These are phyloP conservation scores for Tursiops truncatus DNA, from an alignment of 2,113 vertebrate genomes.

Conservation along the genomic window DNA sequence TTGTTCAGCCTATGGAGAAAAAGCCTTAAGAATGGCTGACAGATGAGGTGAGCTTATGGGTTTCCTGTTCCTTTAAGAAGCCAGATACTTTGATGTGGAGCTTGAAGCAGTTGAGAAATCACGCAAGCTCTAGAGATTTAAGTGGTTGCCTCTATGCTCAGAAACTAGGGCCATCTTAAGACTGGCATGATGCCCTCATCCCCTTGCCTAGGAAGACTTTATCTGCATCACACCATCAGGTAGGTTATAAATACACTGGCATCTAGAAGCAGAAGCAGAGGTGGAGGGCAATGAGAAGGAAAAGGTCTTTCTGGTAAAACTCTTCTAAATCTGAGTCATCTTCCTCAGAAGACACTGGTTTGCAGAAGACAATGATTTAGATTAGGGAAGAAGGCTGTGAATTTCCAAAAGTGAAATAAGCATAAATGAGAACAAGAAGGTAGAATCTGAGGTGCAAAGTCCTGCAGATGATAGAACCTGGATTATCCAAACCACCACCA, in stretches of 20 bases:
- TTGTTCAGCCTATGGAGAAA: neutral
- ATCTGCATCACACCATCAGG: neutral
- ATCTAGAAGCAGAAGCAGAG: neutral
- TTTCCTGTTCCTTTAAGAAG: slow-evolving; percentile 5
- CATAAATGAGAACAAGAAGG: slow-evolving; percentile 3
- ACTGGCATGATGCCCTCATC: neutral
- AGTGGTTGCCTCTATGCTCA: neutral
- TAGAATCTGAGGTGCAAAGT: neutral
- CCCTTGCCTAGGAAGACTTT: neutral
- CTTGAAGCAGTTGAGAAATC: slow-evolving; percentile 5
- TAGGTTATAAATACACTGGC: neutral
- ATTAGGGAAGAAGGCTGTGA: neutral
- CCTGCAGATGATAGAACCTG: neutral
- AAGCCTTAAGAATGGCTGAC: neutral
- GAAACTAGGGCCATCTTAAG: neutral
- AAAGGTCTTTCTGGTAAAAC: neutral
- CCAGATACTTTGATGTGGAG: neutral
- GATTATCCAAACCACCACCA: neutral
- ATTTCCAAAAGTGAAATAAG: slow-evolving; percentile 3
- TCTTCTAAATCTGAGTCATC: slow-evolving; percentile 1
- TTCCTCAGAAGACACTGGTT: neutral
- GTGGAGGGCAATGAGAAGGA: neutral
- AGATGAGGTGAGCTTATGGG: neutral
- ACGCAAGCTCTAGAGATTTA: neutral
- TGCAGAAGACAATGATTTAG: neutral